phyloP scores from a whole-genome alignment of 2,888 invertebrate species.

The Macaria notata region DNA sequence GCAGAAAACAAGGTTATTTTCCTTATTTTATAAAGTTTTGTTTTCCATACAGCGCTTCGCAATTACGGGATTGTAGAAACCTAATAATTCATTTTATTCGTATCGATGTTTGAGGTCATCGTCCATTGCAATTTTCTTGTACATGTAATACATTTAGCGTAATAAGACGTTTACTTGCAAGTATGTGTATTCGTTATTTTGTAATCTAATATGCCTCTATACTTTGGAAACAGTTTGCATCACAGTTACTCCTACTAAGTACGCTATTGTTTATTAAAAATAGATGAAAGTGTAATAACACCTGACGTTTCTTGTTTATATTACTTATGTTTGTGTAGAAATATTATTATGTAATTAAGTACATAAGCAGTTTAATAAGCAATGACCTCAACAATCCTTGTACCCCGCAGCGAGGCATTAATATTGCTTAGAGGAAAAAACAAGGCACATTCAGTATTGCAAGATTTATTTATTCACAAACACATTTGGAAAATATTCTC shows the following conservation, averaged over 20 bases:
- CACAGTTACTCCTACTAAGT: too few species aligned
- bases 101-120: slow-evolving; percentile 23
- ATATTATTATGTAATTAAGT: too few species aligned
- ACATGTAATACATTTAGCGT: too few species aligned
- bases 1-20: slow-evolving; percentile 11
- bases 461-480: slow-evolving; percentile 35
- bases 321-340: too few species aligned
- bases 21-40: slow-evolving; percentile 9
- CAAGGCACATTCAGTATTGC: slow-evolving; percentile 15
- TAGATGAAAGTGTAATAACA: too few species aligned
- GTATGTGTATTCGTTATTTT: too few species aligned
- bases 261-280: too few species aligned
- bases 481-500: slow-evolving; percentile 26
- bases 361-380: too few species aligned
- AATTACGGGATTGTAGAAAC: slow-evolving; percentile 15
- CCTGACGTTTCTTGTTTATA: too few species aligned
- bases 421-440: slow-evolving; percentile 34
- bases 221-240: too few species aligned
- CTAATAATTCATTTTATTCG: slow-evolving; percentile 26
- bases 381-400: slow-evolving; percentile 15
- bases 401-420: slow-evolving; percentile 22
- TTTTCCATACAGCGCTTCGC: slow-evolving; percentile 12
- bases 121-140: background rate
- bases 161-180: too few species aligned
- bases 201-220: too few species aligned